Conservation (phyloP, 2,888 invertebrate species). For the Choreutis nemorana region DNA sequence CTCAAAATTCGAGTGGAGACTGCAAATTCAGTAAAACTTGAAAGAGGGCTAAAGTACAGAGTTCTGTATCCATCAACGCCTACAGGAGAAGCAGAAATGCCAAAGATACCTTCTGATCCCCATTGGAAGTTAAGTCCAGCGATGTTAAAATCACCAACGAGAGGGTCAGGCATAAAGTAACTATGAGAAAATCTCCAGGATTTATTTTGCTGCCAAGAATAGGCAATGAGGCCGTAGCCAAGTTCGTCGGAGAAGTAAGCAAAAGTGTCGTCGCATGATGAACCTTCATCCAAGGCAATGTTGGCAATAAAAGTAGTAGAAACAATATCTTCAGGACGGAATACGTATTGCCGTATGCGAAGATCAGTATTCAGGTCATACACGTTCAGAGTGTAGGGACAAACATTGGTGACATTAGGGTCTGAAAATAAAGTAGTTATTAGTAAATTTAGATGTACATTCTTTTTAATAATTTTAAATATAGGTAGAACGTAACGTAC, state of each 20-base stretch:
- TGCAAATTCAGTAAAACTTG: conserved; percentile 80
- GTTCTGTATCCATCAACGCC: conserved; percentile 73
- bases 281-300: conserved; percentile 81
- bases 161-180: conserved; percentile 83
- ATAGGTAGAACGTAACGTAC: conserved; percentile 24
- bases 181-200: conserved; percentile 84
- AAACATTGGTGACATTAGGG: conserved; percentile 71
- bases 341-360: conserved; percentile 72
- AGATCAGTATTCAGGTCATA: conserved; percentile 79
- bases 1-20: conserved; percentile 78
- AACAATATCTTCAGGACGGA: conserved; percentile 77
- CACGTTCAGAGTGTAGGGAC: conserved; percentile 81
- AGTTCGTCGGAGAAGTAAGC: conserved; percentile 85
- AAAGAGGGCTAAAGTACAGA: conserved; percentile 80
- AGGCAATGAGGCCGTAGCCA: conserved; percentile 81
- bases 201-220: conserved; percentile 77
- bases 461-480: background rate
- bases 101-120: conserved; percentile 84
- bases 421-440: conserved; percentile 27
- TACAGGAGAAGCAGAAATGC: conserved; percentile 75
- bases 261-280: conserved; percentile 76
- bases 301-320: conserved; percentile 85
- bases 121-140: conserved; percentile 86
- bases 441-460: background rate
- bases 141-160: conserved; percentile 79